Base-by-base conservation (phyloP, 2,888 invertebrate genomes). In the Dicyrtomina minuta region DNA sequence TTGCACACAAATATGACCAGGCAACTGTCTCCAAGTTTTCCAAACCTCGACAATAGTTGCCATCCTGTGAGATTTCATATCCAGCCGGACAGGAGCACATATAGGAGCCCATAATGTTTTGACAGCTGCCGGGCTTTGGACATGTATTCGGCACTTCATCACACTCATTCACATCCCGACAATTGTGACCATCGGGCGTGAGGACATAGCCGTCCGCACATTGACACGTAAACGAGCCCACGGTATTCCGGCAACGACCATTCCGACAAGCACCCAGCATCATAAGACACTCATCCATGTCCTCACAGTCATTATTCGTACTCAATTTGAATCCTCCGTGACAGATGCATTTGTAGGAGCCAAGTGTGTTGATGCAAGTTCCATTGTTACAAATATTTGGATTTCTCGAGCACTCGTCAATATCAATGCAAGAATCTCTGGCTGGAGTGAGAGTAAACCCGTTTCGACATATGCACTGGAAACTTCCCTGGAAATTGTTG, bases 1-100 rank as follows among this genome's bases (percentile, higher is more conserved):
- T 49, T 15, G 55, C 46, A 51, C 22, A 3, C 51, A 49, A 49
- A 49, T 49, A 49, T 10, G 6, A 17, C 22, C 13, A 4, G 5
- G 2, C 13, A 5, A 53, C 22, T 58, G 15, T 27, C 13, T 58
- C 26, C 22, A n/a, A 20, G 49, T 44, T 59, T 13, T 44, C 74
- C 79, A 78, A 72, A 84, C 84, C 85, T 72, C 82, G 81, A 79
- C 88, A 88, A 58, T 83, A 82, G 73, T 85, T 86, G 43, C 86
- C 87, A 68, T 86, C 84, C 1, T 86, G 83, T 49, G 87, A 87
- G 53, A 92, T 81, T 75, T 89, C 87, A 84, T 88, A 92, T 2
- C 93, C 93, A 3, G 86, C 86, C 0, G 90, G 92, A 81, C 93
- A 93, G 12, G 87, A 87, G 80, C 93, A 93, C 70, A 87, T 84